These are phyloP conservation scores for Neodon shergylaensis DNA, from an alignment of 2,113 vertebrate species.

Conservation along the genomic window DNA sequence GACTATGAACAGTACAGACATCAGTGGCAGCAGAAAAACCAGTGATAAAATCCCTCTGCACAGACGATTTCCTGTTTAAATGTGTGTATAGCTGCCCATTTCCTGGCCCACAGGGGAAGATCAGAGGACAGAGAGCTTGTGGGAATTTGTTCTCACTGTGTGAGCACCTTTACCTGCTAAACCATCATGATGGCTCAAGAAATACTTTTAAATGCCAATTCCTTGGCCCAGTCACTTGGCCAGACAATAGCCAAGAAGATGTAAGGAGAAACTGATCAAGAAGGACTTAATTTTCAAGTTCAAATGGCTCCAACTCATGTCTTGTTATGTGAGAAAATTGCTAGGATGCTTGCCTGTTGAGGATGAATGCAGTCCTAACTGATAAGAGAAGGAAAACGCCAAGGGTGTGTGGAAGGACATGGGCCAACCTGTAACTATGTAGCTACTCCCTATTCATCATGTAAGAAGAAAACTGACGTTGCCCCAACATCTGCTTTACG, in stretches of 20 bases:
- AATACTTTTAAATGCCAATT: not conserved
- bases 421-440: not conserved
- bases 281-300: not conserved
- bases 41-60: not conserved
- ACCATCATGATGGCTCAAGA: not conserved
- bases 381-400: not conserved
- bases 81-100: not conserved
- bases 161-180: not conserved
- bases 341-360: not conserved
- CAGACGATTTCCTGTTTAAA: not conserved
- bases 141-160: not conserved
- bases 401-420: not conserved
- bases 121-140: not conserved
- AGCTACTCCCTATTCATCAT: not conserved
- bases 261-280: not conserved
- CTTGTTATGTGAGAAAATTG: not conserved
- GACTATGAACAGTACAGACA: not conserved
- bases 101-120: not conserved
- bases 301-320: not conserved
- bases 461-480: not conserved
- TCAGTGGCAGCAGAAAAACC: not conserved
- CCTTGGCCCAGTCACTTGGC: not conserved
- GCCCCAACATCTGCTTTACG: not conserved
- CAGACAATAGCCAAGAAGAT: not conserved
- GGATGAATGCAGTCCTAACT: slow-evolving; percentile 9